A percentile compares a stretch with the other conserved stretches of the same genome.
Evolutionary conservation across 2,797 vertebrate species (phyloP).

Genomic region (Chaunax sp.): DNA sequence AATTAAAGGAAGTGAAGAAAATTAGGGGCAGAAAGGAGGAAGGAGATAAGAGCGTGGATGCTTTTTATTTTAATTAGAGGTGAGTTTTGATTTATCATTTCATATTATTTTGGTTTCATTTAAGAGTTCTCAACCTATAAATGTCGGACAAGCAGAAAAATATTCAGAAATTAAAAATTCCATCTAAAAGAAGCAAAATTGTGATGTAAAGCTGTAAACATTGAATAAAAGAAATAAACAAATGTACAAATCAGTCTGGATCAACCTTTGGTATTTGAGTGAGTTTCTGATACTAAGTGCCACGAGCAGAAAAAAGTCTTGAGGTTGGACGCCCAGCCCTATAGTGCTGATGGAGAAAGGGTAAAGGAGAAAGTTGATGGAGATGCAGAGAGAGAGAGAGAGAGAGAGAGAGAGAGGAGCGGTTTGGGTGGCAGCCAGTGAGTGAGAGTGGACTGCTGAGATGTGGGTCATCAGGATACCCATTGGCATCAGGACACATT

Average conservation of each 20-base stretch:
- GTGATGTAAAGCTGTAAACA: background rate
- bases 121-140: background rate
- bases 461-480: slow-evolving; percentile 85
- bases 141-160: too few species aligned
- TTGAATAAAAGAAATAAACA: background rate
- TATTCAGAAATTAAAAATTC: background rate
- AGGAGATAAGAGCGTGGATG: slow-evolving; percentile 1
- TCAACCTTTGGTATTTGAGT: too few species aligned
- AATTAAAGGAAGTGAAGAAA: slow-evolving; percentile 26
- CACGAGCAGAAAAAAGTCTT: too few species aligned
- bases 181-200: background rate
- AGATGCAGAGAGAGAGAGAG: slow-evolving; percentile 20
- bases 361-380: slow-evolving; percentile 26
- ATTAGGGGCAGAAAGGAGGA: slow-evolving; percentile 5
- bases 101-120: too few species aligned
- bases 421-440: slow-evolving; percentile 70
- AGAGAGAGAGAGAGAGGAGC: slow-evolving; percentile 36
- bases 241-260: background rate
- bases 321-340: too few species aligned
- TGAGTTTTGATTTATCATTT: background rate
- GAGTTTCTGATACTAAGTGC: too few species aligned
- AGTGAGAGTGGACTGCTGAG: slow-evolving; percentile 75
- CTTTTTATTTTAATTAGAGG: background rate
- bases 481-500: slow-evolving; percentile 80
- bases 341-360: slow-evolving; percentile 34